Evolutionary conservation across 2,888 invertebrate genomes (phyloP).

Genomic region (Beris chalybata): DNA sequence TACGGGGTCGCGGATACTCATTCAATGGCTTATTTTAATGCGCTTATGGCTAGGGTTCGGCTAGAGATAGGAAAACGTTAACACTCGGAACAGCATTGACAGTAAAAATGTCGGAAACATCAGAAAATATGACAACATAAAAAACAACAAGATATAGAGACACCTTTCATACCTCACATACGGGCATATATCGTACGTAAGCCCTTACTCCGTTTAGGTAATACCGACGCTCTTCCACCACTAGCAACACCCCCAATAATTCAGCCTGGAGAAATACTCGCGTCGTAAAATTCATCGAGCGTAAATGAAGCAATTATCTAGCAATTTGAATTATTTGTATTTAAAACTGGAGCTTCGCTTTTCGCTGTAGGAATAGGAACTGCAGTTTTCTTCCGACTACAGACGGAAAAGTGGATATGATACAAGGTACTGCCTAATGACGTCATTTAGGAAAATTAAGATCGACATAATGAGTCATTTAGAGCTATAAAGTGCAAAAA

Average conservation of each 20-base stretch:
- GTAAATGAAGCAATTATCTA: slow-evolving; percentile 8
- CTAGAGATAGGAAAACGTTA: too few relatives aligned
- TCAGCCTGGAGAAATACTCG: background rate
- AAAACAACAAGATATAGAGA: too few relatives aligned
- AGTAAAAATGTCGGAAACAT: too few relatives aligned
- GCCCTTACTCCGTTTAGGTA: too few relatives aligned
- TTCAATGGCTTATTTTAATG: too few relatives aligned
- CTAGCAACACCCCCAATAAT: background rate
- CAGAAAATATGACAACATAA: too few relatives aligned
- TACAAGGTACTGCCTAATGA: slow-evolving; percentile 4
- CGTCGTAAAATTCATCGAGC: background rate
- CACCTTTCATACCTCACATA: too few relatives aligned
- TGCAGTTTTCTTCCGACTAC: background rate
- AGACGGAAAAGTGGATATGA: background rate
- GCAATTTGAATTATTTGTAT: slow-evolving; percentile 1
- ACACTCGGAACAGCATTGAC: too few relatives aligned
- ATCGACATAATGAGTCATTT: slow-evolving; percentile 9
- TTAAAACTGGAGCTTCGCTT: background rate
- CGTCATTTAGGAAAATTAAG: slow-evolving; percentile 13
- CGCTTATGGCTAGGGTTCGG: too few relatives aligned
- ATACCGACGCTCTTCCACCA: background rate
- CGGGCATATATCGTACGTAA: too few relatives aligned
- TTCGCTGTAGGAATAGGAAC: background rate
- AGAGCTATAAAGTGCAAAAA: background rate
- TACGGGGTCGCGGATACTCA: too few relatives aligned